A percentile compares a stretch with the other conserved stretches of the same genome.
phyloP scores from a whole-genome alignment of 2,888 invertebrate species.

The Orthosia gracilis region DNA sequence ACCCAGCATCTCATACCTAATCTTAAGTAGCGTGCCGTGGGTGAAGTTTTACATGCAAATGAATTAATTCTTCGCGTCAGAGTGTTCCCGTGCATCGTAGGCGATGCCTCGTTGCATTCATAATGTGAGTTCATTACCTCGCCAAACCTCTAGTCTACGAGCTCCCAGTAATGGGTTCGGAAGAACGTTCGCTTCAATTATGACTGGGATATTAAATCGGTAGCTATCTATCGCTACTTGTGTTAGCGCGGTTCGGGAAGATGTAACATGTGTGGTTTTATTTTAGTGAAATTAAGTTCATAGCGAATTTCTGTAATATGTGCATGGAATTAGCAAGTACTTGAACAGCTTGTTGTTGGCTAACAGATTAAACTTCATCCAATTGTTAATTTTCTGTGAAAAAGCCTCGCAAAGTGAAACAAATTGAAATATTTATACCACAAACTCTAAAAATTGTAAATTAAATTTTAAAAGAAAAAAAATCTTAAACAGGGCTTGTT shows the following conservation, averaged over 20 bases:
- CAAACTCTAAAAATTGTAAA: slow-evolving; percentile 45
- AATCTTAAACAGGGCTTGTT: slow-evolving; percentile 63
- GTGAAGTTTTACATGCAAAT: slow-evolving; percentile 90
- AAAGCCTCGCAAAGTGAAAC: slow-evolving; percentile 26
- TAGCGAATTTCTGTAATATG: slow-evolving; percentile 1
- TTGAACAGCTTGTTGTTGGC: slow-evolving; percentile 15
- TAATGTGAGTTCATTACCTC: slow-evolving; percentile 90
- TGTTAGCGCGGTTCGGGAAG: slow-evolving; percentile 52
- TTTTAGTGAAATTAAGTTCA: slow-evolving; percentile 45
- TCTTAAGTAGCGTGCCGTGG: slow-evolving; percentile 82
- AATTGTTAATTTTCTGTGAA: slow-evolving; percentile 21
- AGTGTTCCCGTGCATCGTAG: slow-evolving; percentile 84
- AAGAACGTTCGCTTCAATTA: slow-evolving; percentile 90
- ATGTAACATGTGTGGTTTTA: slow-evolving; percentile 56
- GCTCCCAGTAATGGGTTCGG: slow-evolving; percentile 86
- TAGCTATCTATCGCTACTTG: slow-evolving; percentile 76
- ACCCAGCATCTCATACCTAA: slow-evolving; percentile 77
- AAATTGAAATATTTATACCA: slow-evolving; percentile 50
- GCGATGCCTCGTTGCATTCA: slow-evolving; percentile 90
- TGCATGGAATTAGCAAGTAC: slow-evolving; percentile 11
- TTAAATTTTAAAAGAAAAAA: slow-evolving; percentile 61
- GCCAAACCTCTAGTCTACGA: slow-evolving; percentile 82
- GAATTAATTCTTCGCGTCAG: slow-evolving; percentile 90
- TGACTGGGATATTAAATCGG: slow-evolving; percentile 87
- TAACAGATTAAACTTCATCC: slow-evolving; percentile 7